Percentiles rank a stretch among this genome's conserved stretches.
These are phyloP conservation scores for Lamprotornis superbus DNA, from an alignment of 2,113 vertebrate genomes.

Conservation along the genomic window DNA sequence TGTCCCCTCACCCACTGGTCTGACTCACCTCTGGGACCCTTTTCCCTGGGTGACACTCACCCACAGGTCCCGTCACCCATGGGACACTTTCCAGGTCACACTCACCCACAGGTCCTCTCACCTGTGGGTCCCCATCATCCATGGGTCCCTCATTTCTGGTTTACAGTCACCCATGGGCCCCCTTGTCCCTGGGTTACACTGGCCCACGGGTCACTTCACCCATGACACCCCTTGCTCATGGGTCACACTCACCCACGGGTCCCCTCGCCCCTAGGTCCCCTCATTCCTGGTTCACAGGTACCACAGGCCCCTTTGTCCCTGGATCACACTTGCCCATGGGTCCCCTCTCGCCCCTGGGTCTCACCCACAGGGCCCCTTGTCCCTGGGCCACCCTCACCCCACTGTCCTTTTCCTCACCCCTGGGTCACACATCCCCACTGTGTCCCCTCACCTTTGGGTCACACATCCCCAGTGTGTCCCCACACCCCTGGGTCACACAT, in stretches of 20 bases:
- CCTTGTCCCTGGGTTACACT: no score
- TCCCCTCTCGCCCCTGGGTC: fast-evolving
- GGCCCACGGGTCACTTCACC: background rate
- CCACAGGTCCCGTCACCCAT: background rate
- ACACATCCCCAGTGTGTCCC: background rate
- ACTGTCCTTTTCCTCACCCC: no score
- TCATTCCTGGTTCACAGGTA: fast-evolving
- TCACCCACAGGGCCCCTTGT: fast-evolving
- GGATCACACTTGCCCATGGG: fast-evolving
- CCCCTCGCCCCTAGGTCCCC: background rate
- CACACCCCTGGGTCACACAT: background rate
- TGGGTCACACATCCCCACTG: background rate
- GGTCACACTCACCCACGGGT: background rate
- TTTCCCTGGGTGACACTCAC: background rate
- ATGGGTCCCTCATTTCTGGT: background rate
- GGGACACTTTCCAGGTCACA: background rate
- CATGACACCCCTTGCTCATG: background rate
- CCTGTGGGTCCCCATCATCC: background rate
- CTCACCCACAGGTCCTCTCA: background rate
- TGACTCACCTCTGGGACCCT: background rate
- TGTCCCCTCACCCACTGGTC: fast-evolving
- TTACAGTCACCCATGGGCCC: fast-evolving
- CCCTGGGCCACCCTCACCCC: fast-evolving
- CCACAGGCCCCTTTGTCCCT: fast-evolving
- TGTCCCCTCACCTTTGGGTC: background rate